phyloP scores from a whole-genome alignment of 2,888 invertebrate genomes.

The Oxyteleia sp. region DNA sequence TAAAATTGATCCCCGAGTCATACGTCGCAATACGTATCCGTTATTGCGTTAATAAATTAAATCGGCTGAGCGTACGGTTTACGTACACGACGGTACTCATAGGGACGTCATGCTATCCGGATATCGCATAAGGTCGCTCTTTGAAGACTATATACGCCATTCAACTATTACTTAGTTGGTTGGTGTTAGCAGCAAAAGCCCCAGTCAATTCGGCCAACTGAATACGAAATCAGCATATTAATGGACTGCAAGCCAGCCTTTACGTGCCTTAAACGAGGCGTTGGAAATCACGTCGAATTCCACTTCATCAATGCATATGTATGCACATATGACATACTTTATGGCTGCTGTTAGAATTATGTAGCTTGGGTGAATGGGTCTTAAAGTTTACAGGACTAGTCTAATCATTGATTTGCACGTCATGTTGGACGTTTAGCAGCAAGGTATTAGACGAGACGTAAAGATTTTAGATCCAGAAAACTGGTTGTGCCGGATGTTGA shows the following conservation, averaged over 20 bases:
- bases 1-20: constrained; percentile 60
- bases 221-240: constrained; percentile 81
- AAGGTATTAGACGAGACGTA: neutral
- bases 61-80: constrained; percentile 48
- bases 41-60: constrained; percentile 73
- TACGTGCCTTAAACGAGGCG: constrained; percentile 75
- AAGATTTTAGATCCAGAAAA: neutral
- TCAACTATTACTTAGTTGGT: constrained; percentile 79
- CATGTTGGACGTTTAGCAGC: neutral
- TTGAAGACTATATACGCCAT: constrained; percentile 77
- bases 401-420: constrained; percentile 39
- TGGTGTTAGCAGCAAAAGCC: constrained; percentile 70
- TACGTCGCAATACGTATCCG: constrained; percentile 53
- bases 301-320: constrained; percentile 74
- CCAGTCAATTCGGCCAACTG: constrained; percentile 76
- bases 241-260: constrained; percentile 75
- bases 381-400: constrained; percentile 53
- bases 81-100: constrained; percentile 53
- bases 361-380: constrained; percentile 48
- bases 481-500: no score
- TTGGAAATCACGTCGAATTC: constrained; percentile 74
- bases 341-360: constrained; percentile 61
- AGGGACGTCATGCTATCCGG: constrained; percentile 59
- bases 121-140: constrained; percentile 73
- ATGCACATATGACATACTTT: constrained; percentile 67